Evolutionary conservation across 2,113 vertebrate genomes (phyloP).

Genomic region (Syrrhaptes paradoxus): DNA sequence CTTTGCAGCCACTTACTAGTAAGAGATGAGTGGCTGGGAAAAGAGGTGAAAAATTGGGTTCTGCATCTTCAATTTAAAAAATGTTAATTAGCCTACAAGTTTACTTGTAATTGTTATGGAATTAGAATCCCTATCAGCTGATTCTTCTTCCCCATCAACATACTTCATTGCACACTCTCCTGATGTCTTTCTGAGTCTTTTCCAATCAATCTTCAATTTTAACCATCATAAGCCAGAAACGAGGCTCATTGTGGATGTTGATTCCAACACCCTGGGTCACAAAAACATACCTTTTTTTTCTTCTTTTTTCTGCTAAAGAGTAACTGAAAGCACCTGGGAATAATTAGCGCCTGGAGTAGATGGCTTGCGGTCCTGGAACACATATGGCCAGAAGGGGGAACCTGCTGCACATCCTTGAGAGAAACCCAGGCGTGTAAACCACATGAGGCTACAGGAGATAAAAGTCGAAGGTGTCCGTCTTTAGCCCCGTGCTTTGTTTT

Average conservation of each 20-base stretch:
- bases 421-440: neutral
- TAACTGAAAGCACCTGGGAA: neutral
- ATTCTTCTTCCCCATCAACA: neutral
- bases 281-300: neutral
- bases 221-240: neutral
- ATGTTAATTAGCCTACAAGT: neutral
- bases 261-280: neutral
- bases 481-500: rapidly evolving
- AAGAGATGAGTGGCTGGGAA: neutral
- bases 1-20: neutral
- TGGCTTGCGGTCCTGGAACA: neutral
- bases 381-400: conserved; percentile 29
- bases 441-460: neutral
- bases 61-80: neutral
- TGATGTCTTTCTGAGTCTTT: neutral
- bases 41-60: neutral
- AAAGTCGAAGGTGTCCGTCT: neutral
- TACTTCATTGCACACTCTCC: neutral
- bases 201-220: neutral
- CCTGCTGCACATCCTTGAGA: neutral
- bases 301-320: neutral
- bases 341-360: neutral
- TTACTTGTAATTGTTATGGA: neutral
- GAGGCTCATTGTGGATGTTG: neutral
- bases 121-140: neutral